phyloP scores from a whole-genome alignment of 2,113 vertebrate species.

The Phainopepla nitens region DNA sequence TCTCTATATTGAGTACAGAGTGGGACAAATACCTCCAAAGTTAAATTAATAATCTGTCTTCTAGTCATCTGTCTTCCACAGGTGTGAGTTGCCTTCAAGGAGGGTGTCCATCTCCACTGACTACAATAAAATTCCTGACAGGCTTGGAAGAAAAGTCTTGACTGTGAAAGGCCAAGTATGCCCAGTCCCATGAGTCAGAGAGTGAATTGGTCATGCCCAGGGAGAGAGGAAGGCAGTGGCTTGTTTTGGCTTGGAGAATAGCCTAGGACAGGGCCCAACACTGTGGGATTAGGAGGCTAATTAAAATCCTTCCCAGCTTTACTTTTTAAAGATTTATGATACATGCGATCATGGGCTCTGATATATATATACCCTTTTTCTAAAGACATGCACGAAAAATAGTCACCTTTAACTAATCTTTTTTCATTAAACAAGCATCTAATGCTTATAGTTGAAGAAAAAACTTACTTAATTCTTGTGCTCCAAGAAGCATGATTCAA shows the following conservation, averaged over 20 bases:
- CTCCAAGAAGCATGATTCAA: not conserved
- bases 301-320: not conserved
- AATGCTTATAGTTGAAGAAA: not conserved
- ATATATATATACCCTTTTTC: not conserved
- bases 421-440: not conserved
- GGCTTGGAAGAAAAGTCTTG: not conserved
- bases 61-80: not conserved
- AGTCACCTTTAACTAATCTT: not conserved
- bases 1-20: not conserved
- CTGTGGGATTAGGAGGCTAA: not conserved
- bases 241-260: not conserved
- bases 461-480: not conserved
- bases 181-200: not conserved
- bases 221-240: not conserved
- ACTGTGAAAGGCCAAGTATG: not conserved
- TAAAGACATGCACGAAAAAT: not conserved
- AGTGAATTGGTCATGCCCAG: not conserved
- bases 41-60: not conserved
- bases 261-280: not conserved
- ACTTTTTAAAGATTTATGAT: not conserved
- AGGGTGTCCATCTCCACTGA: not conserved
- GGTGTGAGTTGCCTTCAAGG: not conserved
- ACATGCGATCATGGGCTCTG: not conserved
- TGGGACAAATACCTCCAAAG: not conserved
- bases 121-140: not conserved